Conservation (phyloP, 2,888 invertebrate species). For the Dorcus hopei region DNA sequence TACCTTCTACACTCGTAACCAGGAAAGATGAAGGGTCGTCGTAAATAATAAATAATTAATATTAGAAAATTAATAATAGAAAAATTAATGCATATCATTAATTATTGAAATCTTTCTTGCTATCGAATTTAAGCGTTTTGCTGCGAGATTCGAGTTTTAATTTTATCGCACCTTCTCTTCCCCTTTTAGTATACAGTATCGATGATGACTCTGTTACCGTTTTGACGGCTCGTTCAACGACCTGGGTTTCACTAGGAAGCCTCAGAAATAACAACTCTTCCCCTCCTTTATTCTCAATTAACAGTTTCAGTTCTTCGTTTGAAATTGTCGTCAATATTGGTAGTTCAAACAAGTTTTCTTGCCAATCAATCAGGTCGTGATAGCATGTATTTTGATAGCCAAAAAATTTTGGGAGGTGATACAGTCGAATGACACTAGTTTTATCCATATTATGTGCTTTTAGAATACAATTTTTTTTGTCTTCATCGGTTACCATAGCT, state of each 20-base stretch:
- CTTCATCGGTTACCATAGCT: conserved; percentile 4
- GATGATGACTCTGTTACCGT: neutral
- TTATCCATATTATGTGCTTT: neutral
- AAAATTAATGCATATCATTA: neutral
- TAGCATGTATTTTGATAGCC: neutral
- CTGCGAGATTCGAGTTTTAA: conserved; percentile 1
- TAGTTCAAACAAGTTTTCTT: neutral
- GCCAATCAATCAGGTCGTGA: neutral
- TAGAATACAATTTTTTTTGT: neutral
- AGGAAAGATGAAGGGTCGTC: no score
- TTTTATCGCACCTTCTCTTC: neutral
- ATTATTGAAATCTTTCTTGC: neutral
- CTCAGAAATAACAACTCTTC: neutral
- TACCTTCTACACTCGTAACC: no score
- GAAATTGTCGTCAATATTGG: neutral
- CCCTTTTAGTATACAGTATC: neutral
- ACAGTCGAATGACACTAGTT: no score
- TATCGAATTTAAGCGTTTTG: neutral
- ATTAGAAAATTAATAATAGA: neutral
- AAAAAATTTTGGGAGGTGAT: neutral
- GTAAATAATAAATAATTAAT: no score
- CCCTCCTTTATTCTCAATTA: neutral
- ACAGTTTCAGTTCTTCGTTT: neutral
- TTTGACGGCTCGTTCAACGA: neutral
- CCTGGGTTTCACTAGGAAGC: neutral